phyloP scores from a whole-genome alignment of 2,797 vertebrate genomes.

The Acanthurus leucopareius region DNA sequence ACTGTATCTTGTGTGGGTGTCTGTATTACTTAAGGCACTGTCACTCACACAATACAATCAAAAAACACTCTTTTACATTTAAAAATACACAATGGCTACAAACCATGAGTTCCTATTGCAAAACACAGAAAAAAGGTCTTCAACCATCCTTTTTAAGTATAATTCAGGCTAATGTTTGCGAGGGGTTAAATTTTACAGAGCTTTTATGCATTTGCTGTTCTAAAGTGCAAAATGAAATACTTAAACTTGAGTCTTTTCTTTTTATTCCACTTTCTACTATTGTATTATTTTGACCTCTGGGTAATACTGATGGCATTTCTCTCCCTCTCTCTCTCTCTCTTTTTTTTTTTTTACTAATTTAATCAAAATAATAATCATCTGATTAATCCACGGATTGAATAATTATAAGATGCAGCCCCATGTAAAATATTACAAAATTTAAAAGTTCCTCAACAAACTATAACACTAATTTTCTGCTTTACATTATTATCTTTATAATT shows the following conservation, averaged over 20 bases:
- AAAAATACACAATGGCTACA: background rate
- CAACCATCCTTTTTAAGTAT: background rate
- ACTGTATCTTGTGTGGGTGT: background rate
- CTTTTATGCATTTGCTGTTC: no score
- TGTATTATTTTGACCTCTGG: background rate
- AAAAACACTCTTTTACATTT: background rate
- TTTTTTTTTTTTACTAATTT: no score
- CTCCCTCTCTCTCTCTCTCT: no score
- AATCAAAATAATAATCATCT: background rate
- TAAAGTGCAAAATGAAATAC: no score
- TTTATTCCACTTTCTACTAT: background rate
- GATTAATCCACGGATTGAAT: background rate
- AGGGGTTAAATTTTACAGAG: background rate
- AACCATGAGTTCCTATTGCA: background rate
- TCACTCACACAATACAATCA: background rate
- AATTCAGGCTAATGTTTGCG: background rate
- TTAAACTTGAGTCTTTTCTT: no score
- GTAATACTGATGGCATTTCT: background rate
- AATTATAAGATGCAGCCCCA: no score
- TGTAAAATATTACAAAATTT: no score
- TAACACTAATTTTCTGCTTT: no score
- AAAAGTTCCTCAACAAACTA: no score
- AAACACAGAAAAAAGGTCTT: background rate
- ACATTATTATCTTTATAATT: no score
- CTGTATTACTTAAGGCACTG: background rate